Evolutionary conservation across 2,113 vertebrate species (phyloP).

Genomic region (Odobenus rosmarus): DNA sequence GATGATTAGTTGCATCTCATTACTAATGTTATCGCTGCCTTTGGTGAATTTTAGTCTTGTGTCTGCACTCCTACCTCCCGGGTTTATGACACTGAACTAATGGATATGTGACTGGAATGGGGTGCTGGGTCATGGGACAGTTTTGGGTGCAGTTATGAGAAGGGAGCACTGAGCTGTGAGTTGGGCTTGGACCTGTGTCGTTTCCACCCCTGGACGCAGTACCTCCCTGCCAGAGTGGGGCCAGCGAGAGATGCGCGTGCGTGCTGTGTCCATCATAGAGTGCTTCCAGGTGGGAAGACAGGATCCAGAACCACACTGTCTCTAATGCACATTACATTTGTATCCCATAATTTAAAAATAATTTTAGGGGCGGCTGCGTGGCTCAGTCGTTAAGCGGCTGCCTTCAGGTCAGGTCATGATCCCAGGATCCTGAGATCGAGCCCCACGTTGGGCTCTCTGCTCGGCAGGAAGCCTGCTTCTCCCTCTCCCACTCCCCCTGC

Average conservation of each 20-base stretch:
- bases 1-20: neutral
- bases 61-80: neutral
- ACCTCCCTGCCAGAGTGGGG: fast-evolving
- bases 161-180: neutral
- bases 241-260: fast-evolving
- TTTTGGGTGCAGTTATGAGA: neutral
- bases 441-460: no score
- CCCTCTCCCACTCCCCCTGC: no score
- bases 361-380: no score
- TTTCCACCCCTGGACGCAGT: neutral
- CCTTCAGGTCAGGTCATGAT: no score
- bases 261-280: fast-evolving
- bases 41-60: neutral
- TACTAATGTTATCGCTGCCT: neutral
- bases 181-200: neutral
- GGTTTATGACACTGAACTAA: neutral
- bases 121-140: neutral
- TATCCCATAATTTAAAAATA: neutral
- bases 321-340: neutral
- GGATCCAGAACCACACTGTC: neutral
- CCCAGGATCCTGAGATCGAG: no score
- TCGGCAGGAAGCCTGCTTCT: no score
- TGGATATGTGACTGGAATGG: neutral
- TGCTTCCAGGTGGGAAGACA: neutral
- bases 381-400: no score